Percentiles rank a stretch among this genome's conserved stretches.
phyloP scores from a whole-genome alignment of 1,140 invertebrate species.

The Yoshiicerus persimilis region DNA sequence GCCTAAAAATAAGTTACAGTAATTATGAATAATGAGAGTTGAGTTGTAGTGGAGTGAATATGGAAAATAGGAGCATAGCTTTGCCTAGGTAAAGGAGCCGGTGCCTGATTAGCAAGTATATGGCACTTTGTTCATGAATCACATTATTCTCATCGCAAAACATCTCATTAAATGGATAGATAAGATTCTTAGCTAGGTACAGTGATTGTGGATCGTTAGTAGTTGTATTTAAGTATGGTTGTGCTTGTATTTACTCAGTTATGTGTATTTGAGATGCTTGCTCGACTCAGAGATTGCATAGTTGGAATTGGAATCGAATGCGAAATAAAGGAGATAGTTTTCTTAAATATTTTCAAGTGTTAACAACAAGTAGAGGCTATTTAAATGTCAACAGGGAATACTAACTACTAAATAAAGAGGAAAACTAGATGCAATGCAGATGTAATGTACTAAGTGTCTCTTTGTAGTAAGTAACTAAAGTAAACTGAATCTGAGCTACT shows the following conservation, averaged over 20 bases:
- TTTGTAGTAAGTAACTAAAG: background rate
- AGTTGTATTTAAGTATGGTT: no score
- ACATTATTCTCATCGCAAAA: background rate
- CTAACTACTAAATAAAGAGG: constrained; percentile 15
- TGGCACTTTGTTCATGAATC: constrained; percentile 9
- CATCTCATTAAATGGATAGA: background rate
- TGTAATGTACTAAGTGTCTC: background rate
- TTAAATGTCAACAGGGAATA: constrained; percentile 13
- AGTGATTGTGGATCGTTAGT: no score
- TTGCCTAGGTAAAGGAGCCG: constrained; percentile 5
- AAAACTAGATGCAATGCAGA: constrained; percentile 5
- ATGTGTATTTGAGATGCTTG: background rate
- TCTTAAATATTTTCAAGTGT: constrained; percentile 7
- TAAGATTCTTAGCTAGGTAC: no score
- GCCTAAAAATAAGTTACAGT: constrained; percentile 13
- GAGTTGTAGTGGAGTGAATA: background rate
- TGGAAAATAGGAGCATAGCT: background rate
- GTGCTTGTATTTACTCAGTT: background rate
- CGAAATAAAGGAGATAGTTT: background rate
- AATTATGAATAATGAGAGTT: constrained; percentile 5
- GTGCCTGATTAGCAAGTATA: constrained; percentile 9
- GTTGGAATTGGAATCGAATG: background rate
- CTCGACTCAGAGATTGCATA: background rate
- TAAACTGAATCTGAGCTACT: background rate
- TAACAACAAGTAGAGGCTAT: background rate